These are phyloP conservation scores for Clunio marinus DNA, from an alignment of 2,888 invertebrate species.

Conservation along the genomic window DNA sequence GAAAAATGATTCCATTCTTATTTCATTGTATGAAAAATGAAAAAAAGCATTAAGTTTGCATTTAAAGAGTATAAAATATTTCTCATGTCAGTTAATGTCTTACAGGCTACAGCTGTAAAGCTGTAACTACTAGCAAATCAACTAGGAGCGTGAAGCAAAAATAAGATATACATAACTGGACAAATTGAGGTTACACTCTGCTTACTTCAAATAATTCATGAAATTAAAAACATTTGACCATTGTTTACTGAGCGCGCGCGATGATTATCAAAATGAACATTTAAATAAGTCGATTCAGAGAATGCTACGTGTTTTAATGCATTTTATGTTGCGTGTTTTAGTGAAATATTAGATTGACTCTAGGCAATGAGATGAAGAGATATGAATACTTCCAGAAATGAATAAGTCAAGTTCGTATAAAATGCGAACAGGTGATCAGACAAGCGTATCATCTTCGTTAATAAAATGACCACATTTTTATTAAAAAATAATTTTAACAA, in stretches of 20 bases:
- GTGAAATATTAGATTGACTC: conserved; percentile 37
- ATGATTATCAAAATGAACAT: conserved; percentile 22
- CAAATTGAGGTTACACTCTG: conserved; percentile 37
- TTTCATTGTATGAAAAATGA: no score
- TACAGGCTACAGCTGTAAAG: conserved; percentile 20
- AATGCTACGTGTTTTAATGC: conserved; percentile 36
- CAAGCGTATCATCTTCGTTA: background rate
- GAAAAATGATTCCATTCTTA: no score
- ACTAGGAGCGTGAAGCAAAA: background rate
- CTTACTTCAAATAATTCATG: conserved; percentile 34
- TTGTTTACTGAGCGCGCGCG: conserved; percentile 30
- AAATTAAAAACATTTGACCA: conserved; percentile 37
- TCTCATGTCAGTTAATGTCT: conserved; percentile 35
- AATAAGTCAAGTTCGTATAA: background rate
- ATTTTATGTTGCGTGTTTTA: conserved; percentile 16
- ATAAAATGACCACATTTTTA: background rate
- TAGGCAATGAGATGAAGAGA: conserved; percentile 20
- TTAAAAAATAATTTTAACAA: background rate
- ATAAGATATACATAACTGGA: background rate
- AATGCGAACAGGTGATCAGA: background rate
- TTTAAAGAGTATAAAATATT: conserved; percentile 26
- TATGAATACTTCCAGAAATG: no score
- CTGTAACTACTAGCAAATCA: no score
- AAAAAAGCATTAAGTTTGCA: conserved; percentile 12
- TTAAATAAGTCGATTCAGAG: conserved; percentile 29